Base-by-base conservation (phyloP, 2,797 vertebrate genomes). In the Sebastes goodei region DNA sequence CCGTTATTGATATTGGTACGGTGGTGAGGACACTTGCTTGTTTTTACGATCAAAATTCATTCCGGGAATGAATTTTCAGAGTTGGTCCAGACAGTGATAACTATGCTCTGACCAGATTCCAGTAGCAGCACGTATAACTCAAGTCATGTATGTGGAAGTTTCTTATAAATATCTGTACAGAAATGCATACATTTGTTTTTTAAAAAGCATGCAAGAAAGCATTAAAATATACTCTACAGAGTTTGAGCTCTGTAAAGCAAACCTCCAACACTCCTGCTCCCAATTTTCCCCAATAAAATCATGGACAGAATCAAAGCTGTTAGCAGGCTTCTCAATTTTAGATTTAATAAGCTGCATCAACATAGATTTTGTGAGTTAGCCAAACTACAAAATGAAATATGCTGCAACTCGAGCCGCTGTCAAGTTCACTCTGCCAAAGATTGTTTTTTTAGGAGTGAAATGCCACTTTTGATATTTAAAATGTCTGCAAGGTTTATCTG, bases 11-110 rank as follows among this genome's bases (percentile, higher is more conserved):
- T 75, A 77, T 76, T 83, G 74, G 75, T 86, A 70, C 57, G 7
- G 38, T 35, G 72, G 81, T 57, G 84, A 60, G 81, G 83, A 93
- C 80, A 72, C 86, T 78, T 85, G 81, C 81, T 93, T 93, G 72
- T 90, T 94, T 84, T 93, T 83, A 80, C 32, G 63, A 81, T 88
- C 81, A 86, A 81, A 89, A 84, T 82, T 88, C 70, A 83, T 78
- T 82, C 82, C 79, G 66, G 81, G 92, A 90, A 92, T 86, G 20
- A 85, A 82, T 85, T 89, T 86, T 88, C 71, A 65, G 60, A 78
- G 83, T 78, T 71, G 42, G 78, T 93, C 86, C 82, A 89, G 90
- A 90, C 83, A 3, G 68, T 62, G 76, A 83, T 76, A 29, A 75
- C 59, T 86, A 80, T 15, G 57, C 33, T 71, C 33, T 53, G 42